These are phyloP conservation scores for Anodontia alba DNA, from an alignment of 2,888 invertebrate species.

Conservation along the genomic window DNA sequence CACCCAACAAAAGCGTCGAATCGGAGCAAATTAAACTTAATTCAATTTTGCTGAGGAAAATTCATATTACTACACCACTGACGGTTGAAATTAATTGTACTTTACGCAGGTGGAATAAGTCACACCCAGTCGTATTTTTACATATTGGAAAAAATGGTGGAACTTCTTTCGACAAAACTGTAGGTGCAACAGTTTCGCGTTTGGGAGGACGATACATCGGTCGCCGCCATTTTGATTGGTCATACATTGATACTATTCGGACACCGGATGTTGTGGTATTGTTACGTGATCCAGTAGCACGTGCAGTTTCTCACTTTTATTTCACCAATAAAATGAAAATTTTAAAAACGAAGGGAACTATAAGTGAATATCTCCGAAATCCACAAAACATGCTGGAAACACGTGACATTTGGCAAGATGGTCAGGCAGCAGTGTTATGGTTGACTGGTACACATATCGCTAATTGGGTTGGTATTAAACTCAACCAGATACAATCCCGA, in stretches of 20 bases:
- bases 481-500: neutral
- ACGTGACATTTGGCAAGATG: neutral
- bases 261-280: neutral
- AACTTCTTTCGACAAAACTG: neutral
- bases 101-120: neutral
- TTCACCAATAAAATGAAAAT: neutral
- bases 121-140: neutral
- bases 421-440: neutral
- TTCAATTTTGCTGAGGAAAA: too few relatives aligned
- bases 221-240: neutral
- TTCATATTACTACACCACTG: too few relatives aligned
- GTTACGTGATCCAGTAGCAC: neutral
- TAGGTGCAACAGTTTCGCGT: neutral
- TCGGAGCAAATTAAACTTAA: too few relatives aligned
- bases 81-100: too few relatives aligned
- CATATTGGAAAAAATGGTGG: neutral
- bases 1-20: too few relatives aligned
- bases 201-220: neutral
- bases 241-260: neutral
- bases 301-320: conserved; percentile 6
- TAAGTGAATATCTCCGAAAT: neutral
- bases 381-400: neutral
- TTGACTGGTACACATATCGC: neutral
- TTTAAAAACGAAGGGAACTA: neutral
- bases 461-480: neutral